A percentile compares a stretch with the other conserved stretches of the same genome.
Evolutionary conservation across 1,140 invertebrate species (phyloP).

Genomic region (Zophobas morio): DNA sequence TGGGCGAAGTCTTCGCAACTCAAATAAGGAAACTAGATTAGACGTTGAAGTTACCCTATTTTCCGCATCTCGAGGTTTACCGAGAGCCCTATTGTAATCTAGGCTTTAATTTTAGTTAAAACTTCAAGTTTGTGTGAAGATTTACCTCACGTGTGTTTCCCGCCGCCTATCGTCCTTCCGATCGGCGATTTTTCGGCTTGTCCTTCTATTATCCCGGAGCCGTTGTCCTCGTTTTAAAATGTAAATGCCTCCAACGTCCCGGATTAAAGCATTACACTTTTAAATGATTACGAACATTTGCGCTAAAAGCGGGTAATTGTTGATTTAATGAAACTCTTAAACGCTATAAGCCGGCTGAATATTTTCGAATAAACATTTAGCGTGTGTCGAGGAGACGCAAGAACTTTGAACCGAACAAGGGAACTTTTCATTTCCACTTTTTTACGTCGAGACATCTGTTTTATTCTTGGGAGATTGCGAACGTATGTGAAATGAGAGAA

Average conservation of each 20-base stretch:
- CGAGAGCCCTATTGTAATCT: too few species aligned
- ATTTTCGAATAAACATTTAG: background rate
- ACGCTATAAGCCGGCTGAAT: constrained; percentile 6
- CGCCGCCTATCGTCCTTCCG: too few species aligned
- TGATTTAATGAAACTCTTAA: constrained; percentile 34
- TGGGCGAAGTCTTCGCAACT: background rate
- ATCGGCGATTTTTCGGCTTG: background rate
- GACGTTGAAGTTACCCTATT: background rate
- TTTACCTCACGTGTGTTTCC: too few species aligned
- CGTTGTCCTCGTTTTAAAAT: constrained; percentile 29
- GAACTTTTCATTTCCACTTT: constrained; percentile 15
- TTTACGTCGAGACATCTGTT: constrained; percentile 5
- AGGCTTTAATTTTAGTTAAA: constrained; percentile 2
- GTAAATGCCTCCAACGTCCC: constrained; percentile 16
- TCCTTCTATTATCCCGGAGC: constrained; percentile 6
- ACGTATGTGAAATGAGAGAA: constrained; percentile 23
- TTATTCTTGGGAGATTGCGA: constrained; percentile 24
- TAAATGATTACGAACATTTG: constrained; percentile 35
- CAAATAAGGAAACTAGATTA: constrained; percentile 6
- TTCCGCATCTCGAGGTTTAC: background rate
- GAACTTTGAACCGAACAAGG: constrained; percentile 9
- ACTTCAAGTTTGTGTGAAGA: constrained; percentile 4
- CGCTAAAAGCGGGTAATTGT: background rate
- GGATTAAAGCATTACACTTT: constrained; percentile 29
- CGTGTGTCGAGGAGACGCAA: background rate